Evolutionary conservation across 2,888 invertebrate species (phyloP).

Genomic region (Rhamnusium bicolor): DNA sequence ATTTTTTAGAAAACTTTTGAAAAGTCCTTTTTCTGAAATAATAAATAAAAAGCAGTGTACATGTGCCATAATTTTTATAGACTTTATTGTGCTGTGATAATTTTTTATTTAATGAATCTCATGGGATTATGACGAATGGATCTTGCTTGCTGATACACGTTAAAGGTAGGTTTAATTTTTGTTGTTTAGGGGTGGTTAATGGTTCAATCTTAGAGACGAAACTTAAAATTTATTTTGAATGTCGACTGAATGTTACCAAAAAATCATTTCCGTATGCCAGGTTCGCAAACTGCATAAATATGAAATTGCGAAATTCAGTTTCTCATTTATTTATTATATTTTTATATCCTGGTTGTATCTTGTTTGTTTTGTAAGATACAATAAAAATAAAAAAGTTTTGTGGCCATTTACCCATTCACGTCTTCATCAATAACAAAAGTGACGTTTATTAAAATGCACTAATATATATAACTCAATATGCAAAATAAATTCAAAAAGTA

Average conservation of each 20-base stretch:
- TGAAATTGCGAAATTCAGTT: not conserved
- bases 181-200: not conserved
- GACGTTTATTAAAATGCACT: no score
- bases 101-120: conserved; percentile 30
- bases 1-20: not conserved
- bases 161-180: conserved; percentile 38
- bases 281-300: not conserved
- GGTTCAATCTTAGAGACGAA: no score
- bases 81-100: conserved; percentile 33
- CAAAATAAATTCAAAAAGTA: no score
- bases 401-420: no score
- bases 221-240: not conserved
- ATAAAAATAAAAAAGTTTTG: no score
- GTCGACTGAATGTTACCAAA: not conserved
- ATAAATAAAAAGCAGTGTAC: not conserved
- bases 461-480: no score
- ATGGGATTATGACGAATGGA: conserved; percentile 53
- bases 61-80: not conserved
- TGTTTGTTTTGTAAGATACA: no score
- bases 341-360: not conserved
- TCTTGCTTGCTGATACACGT: conserved; percentile 34
- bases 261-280: not conserved
- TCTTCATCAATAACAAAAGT: no score
- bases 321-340: not conserved
- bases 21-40: not conserved